Evolutionary conservation across 2,888 invertebrate genomes (phyloP).

Genomic region (Euzophera pinguis): DNA sequence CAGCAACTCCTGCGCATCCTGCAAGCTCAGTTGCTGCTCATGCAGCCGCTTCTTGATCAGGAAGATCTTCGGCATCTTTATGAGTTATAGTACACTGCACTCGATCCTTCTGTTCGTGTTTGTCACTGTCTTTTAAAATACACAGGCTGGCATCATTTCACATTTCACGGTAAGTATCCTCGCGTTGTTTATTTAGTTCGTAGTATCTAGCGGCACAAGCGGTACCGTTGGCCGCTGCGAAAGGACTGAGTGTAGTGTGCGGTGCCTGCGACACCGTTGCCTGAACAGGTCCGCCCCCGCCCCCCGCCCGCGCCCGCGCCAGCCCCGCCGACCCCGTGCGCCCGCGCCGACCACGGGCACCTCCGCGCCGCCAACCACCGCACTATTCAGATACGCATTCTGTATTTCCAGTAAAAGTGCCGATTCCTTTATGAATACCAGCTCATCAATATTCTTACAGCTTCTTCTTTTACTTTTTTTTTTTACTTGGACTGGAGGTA

Average conservation of each 20-base stretch:
- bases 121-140: constrained; percentile 66
- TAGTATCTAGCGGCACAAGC: constrained; percentile 72
- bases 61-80: constrained; percentile 94
- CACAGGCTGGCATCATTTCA: constrained; percentile 72
- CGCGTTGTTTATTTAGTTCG: constrained; percentile 68
- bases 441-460: constrained; percentile 29
- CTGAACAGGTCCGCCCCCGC: constrained; percentile 73
- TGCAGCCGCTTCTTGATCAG: constrained; percentile 94
- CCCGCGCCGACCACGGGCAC: constrained; percentile 35
- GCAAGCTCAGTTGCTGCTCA: constrained; percentile 92
- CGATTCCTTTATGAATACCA: constrained; percentile 50
- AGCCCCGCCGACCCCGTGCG: constrained; percentile 54
- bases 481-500: constrained; percentile 18
- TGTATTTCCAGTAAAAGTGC: constrained; percentile 78
- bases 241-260: constrained; percentile 74
- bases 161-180: constrained; percentile 72
- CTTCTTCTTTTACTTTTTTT: constrained; percentile 29
- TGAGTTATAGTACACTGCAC: constrained; percentile 64
- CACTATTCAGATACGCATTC: constrained; percentile 53
- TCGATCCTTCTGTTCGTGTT: constrained; percentile 61
- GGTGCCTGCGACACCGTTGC: constrained; percentile 75
- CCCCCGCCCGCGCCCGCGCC: constrained; percentile 56
- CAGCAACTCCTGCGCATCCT: constrained; percentile 89
- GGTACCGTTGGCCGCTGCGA: constrained; percentile 77
- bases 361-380: constrained; percentile 24